Evolutionary conservation across 2,888 invertebrate species (phyloP), one percentile per base, ranked within the genome.

Genomic region (Camptogramma bilineatum): DNA sequence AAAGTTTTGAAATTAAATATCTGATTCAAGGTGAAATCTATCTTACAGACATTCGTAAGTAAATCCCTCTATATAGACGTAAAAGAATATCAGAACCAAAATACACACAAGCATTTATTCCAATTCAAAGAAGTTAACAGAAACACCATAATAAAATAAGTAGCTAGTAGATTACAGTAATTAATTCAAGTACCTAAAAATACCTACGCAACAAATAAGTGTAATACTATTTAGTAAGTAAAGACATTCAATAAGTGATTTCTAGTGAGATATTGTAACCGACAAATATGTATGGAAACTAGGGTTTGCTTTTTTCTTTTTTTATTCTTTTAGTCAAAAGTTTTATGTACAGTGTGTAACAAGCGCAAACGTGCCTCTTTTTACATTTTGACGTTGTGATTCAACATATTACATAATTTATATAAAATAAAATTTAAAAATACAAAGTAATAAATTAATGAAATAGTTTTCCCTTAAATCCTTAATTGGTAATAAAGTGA

Each of bases 61-160:
- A 28, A 2, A 31, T 9, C 8, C 31, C 9, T 9, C 8, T 31
- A 2, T 31, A 31, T 31, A 39, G 34, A 39, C 34, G 28, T 28
- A 39, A 39, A 39, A 39, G 13, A 39, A 39, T 13, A 13, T 39
- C 9, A 44, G 17, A 17, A 17, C 16, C 16, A 44, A 44, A 44
- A 17, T 16, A 44, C 7, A 16, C 13, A 17, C 42, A n/a, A 9
- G 13, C 2, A 16, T 44, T 16, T 44, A 44, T 7, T 31, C 13
- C 13, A 44, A 17, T 44, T 7, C 44, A 44, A 3, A 17, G 2
- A 44, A 16, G 17, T 16, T 0, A 44, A 44, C 44, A 44, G 13
- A 44, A 44, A 44, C 44, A 44, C 44, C 44, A 44, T 39, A 34
- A 34, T 16, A 44, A 44, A 17, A 44, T 39, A 39, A 13, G 34